Evolutionary conservation across 2,113 vertebrate species (phyloP).

Genomic region (Dermatemys mawii): DNA sequence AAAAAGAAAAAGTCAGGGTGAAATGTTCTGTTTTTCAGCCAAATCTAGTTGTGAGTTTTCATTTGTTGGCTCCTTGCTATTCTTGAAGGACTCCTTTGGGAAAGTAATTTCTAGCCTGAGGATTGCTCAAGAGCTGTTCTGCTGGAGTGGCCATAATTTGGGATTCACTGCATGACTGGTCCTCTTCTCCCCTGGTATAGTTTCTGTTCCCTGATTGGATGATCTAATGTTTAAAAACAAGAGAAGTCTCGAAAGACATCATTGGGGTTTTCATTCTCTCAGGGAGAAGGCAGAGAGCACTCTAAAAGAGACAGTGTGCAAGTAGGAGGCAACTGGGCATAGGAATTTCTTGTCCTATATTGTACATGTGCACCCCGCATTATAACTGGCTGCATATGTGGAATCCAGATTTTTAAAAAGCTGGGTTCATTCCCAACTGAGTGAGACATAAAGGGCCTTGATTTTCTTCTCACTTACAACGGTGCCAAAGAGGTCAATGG

Average conservation of each 20-base stretch:
- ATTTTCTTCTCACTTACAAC: background rate
- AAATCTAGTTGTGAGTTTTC: background rate
- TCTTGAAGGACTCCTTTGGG: background rate
- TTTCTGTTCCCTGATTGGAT: background rate
- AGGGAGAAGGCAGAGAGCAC: background rate
- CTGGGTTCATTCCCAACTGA: background rate
- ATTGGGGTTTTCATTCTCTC: background rate
- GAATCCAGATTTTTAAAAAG: background rate
- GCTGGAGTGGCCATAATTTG: background rate
- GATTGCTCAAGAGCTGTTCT: background rate
- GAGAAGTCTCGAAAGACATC: background rate
- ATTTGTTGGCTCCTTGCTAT: background rate
- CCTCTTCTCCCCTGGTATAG: background rate
- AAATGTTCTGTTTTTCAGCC: background rate
- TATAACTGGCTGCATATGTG: background rate
- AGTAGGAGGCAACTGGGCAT: no score
- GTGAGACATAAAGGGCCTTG: background rate
- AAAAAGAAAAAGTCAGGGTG: background rate
- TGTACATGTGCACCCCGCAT: no score
- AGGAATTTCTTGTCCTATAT: no score
- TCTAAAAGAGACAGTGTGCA: background rate
- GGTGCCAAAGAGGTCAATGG: background rate
- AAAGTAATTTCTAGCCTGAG: background rate
- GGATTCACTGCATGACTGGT: background rate
- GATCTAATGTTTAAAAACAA: background rate